Conservation (phyloP, 2,797 vertebrate genomes). For the Pipistrellus kuhlii region DNA sequence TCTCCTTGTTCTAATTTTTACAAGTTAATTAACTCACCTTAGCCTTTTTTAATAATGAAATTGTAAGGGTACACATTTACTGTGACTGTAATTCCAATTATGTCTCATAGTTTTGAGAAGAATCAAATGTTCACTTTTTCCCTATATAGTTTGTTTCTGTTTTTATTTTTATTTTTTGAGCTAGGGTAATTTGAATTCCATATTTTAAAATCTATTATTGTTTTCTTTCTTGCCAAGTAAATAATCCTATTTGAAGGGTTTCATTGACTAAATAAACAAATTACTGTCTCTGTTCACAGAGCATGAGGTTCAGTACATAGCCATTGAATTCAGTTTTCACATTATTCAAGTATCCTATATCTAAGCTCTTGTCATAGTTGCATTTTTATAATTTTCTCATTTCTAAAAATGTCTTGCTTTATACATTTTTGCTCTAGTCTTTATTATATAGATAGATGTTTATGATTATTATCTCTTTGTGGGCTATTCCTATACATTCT, state of each 20-base stretch:
- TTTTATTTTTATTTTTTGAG: background rate
- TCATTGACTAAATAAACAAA: background rate
- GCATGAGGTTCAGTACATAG: background rate
- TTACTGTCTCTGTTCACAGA: background rate
- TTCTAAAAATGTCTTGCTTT: background rate
- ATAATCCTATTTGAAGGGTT: background rate
- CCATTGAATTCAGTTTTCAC: background rate
- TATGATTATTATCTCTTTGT: background rate
- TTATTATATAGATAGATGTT: background rate
- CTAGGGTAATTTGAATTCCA: background rate
- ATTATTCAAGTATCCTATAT: background rate
- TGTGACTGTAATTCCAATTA: background rate
- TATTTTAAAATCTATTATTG: background rate
- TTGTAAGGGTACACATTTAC: background rate
- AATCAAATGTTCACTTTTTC: background rate
- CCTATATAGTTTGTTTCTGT: background rate
- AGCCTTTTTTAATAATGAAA: background rate
- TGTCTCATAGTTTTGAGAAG: background rate
- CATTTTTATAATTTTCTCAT: background rate
- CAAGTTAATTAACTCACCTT: background rate
- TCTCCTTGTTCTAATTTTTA: background rate
- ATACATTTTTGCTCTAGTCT: background rate
- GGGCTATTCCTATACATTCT: background rate
- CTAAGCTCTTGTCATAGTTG: background rate
- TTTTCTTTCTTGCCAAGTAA: background rate